Evolutionary conservation across 92 coral and sea anemone species (phyloP).

Genomic region (Zoanthus solanderi): DNA sequence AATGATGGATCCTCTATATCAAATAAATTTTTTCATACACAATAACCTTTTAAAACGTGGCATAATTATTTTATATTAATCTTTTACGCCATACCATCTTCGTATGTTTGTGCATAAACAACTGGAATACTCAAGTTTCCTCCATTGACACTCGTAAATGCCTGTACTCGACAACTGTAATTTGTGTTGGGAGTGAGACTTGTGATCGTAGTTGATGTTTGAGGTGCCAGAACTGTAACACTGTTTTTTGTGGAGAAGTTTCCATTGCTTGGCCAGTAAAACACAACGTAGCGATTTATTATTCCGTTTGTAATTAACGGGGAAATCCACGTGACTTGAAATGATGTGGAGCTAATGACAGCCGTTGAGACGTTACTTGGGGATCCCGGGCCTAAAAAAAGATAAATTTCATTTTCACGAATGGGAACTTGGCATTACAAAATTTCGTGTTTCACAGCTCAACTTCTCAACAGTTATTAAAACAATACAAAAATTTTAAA

Average conservation of each 20-base stretch:
- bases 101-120: slow-evolving; percentile 47
- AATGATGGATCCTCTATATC: too few species aligned
- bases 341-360: slow-evolving; percentile 42
- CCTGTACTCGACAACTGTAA: slow-evolving; percentile 64
- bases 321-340: slow-evolving; percentile 57
- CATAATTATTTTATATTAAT: too few species aligned
- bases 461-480: too few species aligned
- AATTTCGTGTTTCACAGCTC: background rate
- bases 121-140: slow-evolving; percentile 54
- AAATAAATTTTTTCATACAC: too few species aligned
- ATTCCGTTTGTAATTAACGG: slow-evolving; percentile 70
- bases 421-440: background rate
- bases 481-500: too few species aligned
- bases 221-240: slow-evolving; percentile 30
- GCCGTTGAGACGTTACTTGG: slow-evolving; percentile 53
- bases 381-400: slow-evolving; percentile 56
- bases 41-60: too few species aligned
- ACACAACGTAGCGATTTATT: slow-evolving; percentile 53
- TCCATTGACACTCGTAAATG: slow-evolving; percentile 61
- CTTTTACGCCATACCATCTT: slow-evolving; percentile 17
- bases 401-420: background rate
- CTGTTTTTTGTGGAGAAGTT: background rate
- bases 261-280: slow-evolving; percentile 31
- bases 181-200: slow-evolving; percentile 56
- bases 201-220: slow-evolving; percentile 5